phyloP scores from a whole-genome alignment of 2,113 vertebrate species.

The Scomber scombrus region DNA sequence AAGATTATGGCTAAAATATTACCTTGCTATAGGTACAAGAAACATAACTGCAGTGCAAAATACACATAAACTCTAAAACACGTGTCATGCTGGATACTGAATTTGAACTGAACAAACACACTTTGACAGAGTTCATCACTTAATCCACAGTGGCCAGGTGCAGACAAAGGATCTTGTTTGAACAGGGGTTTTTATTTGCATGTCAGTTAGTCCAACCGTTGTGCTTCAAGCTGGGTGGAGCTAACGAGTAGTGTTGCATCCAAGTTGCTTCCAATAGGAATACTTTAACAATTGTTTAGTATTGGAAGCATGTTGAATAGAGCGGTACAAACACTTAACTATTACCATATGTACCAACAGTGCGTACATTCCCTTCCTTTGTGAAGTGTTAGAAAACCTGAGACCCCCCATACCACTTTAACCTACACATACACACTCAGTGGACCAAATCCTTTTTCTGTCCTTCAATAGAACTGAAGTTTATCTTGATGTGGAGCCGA shows the following conservation, averaged over 20 bases:
- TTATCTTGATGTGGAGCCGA: too few relatives aligned
- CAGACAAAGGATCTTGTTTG: slow-evolving; percentile 35
- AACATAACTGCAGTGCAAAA: background rate
- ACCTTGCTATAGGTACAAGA: background rate
- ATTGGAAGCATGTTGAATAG: background rate
- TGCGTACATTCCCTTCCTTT: background rate
- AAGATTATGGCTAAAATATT: background rate
- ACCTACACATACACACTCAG: too few relatives aligned
- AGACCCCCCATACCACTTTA: too few relatives aligned
- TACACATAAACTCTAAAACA: background rate
- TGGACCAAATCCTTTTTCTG: too few relatives aligned
- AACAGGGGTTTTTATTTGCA: slow-evolving; percentile 52
- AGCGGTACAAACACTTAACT: background rate
- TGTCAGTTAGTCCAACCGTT: slow-evolving; percentile 68
- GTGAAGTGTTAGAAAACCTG: too few relatives aligned
- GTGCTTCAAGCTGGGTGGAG: slow-evolving; percentile 3
- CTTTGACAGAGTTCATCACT: background rate
- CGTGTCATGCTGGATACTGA: background rate
- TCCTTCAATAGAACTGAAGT: too few relatives aligned
- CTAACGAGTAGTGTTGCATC: background rate
- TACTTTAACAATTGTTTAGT: background rate
- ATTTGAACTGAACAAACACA: slow-evolving; percentile 27
- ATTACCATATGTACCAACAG: background rate
- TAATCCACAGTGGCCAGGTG: background rate
- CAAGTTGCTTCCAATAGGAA: background rate